A percentile compares a stretch with the other conserved stretches of the same genome.
phyloP scores from a whole-genome alignment of 2,113 vertebrate genomes.

The Thomomys bottae region DNA sequence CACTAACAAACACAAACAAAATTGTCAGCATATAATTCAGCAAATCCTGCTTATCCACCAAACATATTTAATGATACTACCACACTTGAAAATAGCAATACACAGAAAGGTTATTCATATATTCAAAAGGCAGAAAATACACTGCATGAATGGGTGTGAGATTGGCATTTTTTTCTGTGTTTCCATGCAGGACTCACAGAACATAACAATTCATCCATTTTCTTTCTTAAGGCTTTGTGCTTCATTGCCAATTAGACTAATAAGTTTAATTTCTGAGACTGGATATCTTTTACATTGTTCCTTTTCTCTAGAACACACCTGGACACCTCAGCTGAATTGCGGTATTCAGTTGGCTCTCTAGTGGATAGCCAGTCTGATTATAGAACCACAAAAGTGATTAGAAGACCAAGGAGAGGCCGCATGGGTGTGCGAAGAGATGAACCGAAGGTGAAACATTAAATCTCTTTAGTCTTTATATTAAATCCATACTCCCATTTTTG shows the following conservation, averaged over 20 bases:
- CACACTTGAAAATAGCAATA: neutral
- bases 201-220: neutral
- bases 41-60: neutral
- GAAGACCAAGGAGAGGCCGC: slow-evolving; percentile 93
- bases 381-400: slow-evolving; percentile 95
- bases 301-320: slow-evolving; percentile 91
- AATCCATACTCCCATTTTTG: neutral
- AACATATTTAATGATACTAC: neutral
- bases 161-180: neutral
- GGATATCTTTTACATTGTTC: neutral
- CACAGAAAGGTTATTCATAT: neutral
- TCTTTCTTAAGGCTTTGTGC: neutral
- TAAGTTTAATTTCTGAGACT: neutral
- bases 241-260: neutral
- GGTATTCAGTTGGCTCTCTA: slow-evolving; percentile 95
- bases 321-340: slow-evolving; percentile 93
- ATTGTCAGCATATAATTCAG: neutral
- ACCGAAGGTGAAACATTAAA: slow-evolving; percentile 89
- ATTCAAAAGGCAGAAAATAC: neutral
- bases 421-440: slow-evolving; percentile 92
- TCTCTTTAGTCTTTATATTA: slow-evolving; percentile 42
- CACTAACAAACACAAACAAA: neutral
- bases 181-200: neutral
- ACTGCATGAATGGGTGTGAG: neutral
- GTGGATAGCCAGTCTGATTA: slow-evolving; percentile 97